These are phyloP conservation scores for Catharus ustulatus DNA, from an alignment of 2,797 vertebrate species.

Conservation along the genomic window DNA sequence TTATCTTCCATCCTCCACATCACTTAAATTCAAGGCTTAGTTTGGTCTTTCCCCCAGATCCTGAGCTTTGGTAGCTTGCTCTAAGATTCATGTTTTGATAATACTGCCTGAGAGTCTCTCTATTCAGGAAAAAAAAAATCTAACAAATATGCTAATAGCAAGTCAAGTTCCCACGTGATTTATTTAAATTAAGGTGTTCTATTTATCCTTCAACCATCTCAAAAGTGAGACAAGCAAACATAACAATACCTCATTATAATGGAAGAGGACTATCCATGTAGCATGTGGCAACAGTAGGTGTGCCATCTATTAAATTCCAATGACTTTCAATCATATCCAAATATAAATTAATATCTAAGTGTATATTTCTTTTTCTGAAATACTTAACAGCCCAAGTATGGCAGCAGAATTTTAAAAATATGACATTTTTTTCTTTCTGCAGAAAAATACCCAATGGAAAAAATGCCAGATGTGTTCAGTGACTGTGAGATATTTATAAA, in stretches of 20 bases:
- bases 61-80: neutral
- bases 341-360: neutral
- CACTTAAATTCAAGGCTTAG: neutral
- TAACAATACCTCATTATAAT: neutral
- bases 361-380: neutral
- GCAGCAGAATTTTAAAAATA: neutral
- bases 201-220: neutral
- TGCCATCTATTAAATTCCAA: neutral
- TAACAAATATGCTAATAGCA: neutral
- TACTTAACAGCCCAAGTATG: neutral
- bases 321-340: neutral
- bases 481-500: neutral
- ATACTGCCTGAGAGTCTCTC: neutral
- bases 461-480: neutral
- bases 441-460: neutral
- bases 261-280: neutral
- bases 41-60: neutral
- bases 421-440: neutral
- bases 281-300: neutral
- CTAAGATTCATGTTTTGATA: neutral
- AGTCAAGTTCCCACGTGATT: neutral
- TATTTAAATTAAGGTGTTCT: neutral
- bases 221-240: neutral
- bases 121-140: neutral
- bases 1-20: neutral